Evolutionary conservation across 2,113 vertebrate species (phyloP).

Genomic region (Capreolus pygargus): DNA sequence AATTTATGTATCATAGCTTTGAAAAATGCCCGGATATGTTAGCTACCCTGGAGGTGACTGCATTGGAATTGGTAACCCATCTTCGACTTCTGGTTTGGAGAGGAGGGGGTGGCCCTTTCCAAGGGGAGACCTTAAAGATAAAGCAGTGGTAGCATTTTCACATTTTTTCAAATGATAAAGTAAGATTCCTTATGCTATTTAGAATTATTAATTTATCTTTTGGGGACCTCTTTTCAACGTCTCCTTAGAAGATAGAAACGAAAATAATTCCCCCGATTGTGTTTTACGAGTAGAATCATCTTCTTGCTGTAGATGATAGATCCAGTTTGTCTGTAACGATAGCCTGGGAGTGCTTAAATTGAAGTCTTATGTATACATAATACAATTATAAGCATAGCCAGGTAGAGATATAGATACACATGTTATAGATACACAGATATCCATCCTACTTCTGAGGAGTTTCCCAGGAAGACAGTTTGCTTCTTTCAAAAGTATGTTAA

Average conservation of each 20-base stretch:
- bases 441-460: not conserved
- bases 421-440: not conserved
- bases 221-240: not conserved
- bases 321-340: not conserved
- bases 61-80: not conserved
- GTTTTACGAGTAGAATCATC: not conserved
- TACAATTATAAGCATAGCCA: not conserved
- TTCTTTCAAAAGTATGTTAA: slow-evolving; percentile 19
- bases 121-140: not conserved
- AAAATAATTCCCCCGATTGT: not conserved
- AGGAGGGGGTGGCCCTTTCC: not conserved
- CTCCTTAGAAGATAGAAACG: not conserved
- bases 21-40: not conserved
- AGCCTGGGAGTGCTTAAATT: not conserved
- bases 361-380: not conserved
- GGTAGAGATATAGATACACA: not conserved
- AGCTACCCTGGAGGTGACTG: not conserved
- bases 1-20: not conserved
- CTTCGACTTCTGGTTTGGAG: not conserved
- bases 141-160: not conserved
- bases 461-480: not conserved
- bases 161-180: not conserved
- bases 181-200: not conserved
- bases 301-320: not conserved
- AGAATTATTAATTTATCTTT: not conserved